A percentile compares a stretch with the other conserved stretches of the same genome.
Conservation (phyloP, 1,140 invertebrate genomes). For the Heliconius hermathena region DNA sequence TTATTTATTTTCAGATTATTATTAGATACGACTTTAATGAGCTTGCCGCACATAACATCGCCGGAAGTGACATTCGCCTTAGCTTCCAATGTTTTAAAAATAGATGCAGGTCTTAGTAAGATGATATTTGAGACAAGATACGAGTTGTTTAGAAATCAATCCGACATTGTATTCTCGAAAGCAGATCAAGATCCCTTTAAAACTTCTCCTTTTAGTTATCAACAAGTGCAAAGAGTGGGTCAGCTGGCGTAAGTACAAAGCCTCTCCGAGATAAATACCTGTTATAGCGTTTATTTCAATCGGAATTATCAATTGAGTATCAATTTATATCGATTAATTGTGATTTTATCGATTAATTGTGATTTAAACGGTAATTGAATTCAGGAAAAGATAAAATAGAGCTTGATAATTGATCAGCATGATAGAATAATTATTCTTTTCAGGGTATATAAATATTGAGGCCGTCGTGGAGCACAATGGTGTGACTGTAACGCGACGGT, state of each 20-base stretch:
- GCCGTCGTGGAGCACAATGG: no score
- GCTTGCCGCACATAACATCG: constrained; percentile 44
- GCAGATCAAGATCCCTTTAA: constrained; percentile 38
- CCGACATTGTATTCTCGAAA: constrained; percentile 40
- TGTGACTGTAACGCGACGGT: no score
- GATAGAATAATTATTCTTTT: no score
- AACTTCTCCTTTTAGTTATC: constrained; percentile 56
- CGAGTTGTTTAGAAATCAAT: constrained; percentile 50
- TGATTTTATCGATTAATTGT: no score
- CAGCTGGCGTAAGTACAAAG: constrained; percentile 53
- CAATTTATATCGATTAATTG: no score
- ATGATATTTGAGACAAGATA: constrained; percentile 56
- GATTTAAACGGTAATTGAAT: no score
- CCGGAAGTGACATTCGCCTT: constrained; percentile 53
- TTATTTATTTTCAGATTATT: constrained; percentile 47
- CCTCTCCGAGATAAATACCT: no score
- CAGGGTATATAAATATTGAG: no score
- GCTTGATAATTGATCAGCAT: no score
- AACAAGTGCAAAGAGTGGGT: constrained; percentile 52
- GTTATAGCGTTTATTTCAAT: no score
- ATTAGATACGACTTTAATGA: constrained; percentile 45
- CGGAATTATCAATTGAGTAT: no score
- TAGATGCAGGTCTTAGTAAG: constrained; percentile 48
- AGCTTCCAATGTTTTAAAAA: constrained; percentile 48
- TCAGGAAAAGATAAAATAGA: no score